Conservation (phyloP, 2,113 vertebrate species). For the Shinisaurus crocodilurus region DNA sequence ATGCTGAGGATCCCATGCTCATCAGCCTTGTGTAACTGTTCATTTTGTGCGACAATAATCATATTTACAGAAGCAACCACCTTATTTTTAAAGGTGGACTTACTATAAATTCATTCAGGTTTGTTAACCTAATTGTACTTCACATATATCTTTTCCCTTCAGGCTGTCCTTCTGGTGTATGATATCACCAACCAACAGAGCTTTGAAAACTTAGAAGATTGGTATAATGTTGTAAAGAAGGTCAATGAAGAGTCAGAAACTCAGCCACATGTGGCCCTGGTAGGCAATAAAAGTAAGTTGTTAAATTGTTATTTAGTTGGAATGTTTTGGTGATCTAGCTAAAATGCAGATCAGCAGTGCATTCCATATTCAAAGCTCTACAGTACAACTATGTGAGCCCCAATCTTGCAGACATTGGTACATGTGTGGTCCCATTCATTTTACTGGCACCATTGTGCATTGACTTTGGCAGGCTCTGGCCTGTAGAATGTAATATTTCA, state of each 20-base stretch:
- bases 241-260: slow-evolving; percentile 91
- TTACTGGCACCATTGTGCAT: slow-evolving; percentile 19
- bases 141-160: slow-evolving; percentile 59
- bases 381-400: background rate
- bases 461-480: slow-evolving; percentile 21
- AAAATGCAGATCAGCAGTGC: slow-evolving; percentile 19
- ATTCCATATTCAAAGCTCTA: background rate
- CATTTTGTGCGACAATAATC: background rate
- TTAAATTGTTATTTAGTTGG: slow-evolving; percentile 24
- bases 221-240: slow-evolving; percentile 93
- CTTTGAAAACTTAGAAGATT: slow-evolving; percentile 99
- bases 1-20: background rate
- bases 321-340: slow-evolving; percentile 27
- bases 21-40: background rate
- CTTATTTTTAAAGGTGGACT: slow-evolving; percentile 4
- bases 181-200: slow-evolving; percentile 98
- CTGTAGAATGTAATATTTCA: slow-evolving; percentile 26
- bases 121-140: slow-evolving; percentile 16
- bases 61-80: slow-evolving; percentile 5
- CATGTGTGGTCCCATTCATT: slow-evolving; percentile 25
- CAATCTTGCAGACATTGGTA: slow-evolving; percentile 2
- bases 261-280: slow-evolving; percentile 90
- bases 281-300: slow-evolving; percentile 98
- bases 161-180: slow-evolving; percentile 98
- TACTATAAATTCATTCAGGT: slow-evolving; percentile 9